Base-by-base conservation (phyloP, 1,140 invertebrate species). In the Bombus difficillimus region DNA sequence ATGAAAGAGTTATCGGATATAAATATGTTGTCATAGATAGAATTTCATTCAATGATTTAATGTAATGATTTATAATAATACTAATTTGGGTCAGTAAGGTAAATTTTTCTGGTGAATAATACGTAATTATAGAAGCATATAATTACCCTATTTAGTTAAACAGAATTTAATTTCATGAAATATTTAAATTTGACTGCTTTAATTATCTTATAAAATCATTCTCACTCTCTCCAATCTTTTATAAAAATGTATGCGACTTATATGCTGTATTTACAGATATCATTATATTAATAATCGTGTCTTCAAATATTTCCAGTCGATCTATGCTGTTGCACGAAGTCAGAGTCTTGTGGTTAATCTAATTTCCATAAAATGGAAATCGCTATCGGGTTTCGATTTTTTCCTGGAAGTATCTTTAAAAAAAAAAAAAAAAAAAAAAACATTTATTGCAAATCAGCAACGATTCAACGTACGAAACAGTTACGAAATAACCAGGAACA, bases 11-110 rank as follows among this genome's bases (percentile, higher is more conserved):
- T 37, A 76, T 76, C 34, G 10, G 6, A 75, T 8, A 32, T 3
- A 25, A 43, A 34, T 66, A 37, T 25, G 47, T 59, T 43, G 9
- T 66, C 15, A 47, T 43, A 43, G 34, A 79, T 32, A 28, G 18
- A 41, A n/a, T 77, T 10, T 59, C 37, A 41, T 66, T 78, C 10
- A 37, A 37, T 25, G 13, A 8, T 37, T 34, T n/a, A 57, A 57
- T 75, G 25, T 57, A 57, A 37, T 75, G 73, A 75, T 57, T 75
- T 25, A 57, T 59, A 76, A 59, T 59, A 39, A n/a, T 25, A 59
- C 28, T 39, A 76, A 76, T 39, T 37, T 76, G 9, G 73, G 59
- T 78, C 39, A 77, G n/a, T n/a, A 39, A 76, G 34, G 53, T 64
- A 78, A 39, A 32, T 43, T 59, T 18, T 8, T n/a, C 12, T 6